Conservation (phyloP, 2,797 vertebrate genomes). For the Masticophis lateralis region DNA sequence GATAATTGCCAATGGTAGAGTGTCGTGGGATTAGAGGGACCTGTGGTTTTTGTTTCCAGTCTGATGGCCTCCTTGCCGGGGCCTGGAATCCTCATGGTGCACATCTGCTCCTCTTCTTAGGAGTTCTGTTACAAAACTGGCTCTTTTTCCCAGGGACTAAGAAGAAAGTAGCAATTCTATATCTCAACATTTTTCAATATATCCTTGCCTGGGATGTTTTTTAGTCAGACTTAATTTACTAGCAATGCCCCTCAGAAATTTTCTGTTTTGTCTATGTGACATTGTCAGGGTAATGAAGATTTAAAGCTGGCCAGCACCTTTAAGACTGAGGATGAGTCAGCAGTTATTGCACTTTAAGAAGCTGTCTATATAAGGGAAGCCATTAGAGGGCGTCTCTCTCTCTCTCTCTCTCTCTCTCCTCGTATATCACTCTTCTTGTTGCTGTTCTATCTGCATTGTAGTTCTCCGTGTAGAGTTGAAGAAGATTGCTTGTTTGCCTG, state of each 20-base stretch:
- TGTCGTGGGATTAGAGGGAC: neutral
- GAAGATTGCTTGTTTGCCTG: too few relatives aligned
- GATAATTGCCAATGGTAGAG: neutral
- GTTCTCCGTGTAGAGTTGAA: too few relatives aligned
- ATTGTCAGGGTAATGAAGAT: too few relatives aligned
- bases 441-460: too few relatives aligned
- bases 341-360: too few relatives aligned
- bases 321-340: too few relatives aligned
- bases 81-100: neutral
- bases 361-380: too few relatives aligned
- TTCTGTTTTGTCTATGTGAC: neutral
- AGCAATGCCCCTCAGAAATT: neutral
- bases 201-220: neutral
- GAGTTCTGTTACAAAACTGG: neutral
- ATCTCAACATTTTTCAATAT: neutral
- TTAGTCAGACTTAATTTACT: constrained; percentile 29
- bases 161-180: neutral
- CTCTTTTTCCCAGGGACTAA: constrained; percentile 9
- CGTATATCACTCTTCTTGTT: too few relatives aligned
- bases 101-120: neutral
- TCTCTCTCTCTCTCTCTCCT: too few relatives aligned
- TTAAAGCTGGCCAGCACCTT: too few relatives aligned
- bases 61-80: neutral
- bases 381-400: too few relatives aligned
- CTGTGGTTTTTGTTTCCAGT: neutral